phyloP scores from a whole-genome alignment of 2,888 invertebrate species.

The Drosophila peninsularis region DNA sequence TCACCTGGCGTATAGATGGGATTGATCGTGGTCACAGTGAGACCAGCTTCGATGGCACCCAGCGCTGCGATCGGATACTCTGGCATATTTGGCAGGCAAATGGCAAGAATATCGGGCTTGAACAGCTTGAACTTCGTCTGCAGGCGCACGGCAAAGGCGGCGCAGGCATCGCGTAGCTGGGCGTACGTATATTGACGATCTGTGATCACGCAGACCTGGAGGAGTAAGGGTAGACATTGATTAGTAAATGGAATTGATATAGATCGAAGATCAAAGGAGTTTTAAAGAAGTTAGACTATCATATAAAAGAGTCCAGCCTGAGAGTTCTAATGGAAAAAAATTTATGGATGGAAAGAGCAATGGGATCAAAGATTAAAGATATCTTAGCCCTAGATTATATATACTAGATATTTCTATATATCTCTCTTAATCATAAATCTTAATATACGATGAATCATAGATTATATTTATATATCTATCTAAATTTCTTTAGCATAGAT shows the following conservation, averaged over 20 bases:
- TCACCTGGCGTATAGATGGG: constrained; percentile 89
- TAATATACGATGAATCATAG: too few relatives aligned
- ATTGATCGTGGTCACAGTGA: constrained; percentile 90
- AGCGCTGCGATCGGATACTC: constrained; percentile 89
- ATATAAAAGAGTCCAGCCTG: neutral
- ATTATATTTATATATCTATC: too few relatives aligned
- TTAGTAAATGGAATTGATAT: neutral
- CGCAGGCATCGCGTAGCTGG: constrained; percentile 88
- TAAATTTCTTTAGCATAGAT: too few relatives aligned
- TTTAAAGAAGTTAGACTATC: too few relatives aligned
- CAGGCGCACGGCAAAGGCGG: constrained; percentile 88
- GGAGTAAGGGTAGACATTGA: neutral
- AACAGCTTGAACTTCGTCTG: constrained; percentile 88
- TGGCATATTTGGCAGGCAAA: constrained; percentile 91
- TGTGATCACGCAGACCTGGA: constrained; percentile 89
- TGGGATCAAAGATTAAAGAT: neutral
- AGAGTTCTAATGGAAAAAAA: neutral
- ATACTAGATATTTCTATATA: too few relatives aligned
- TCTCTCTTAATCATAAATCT: too few relatives aligned
- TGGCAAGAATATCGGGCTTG: constrained; percentile 88
- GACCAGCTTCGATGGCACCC: constrained; percentile 89
- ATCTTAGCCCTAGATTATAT: neutral
- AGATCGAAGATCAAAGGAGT: neutral
- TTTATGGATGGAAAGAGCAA: neutral
- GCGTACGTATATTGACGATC: constrained; percentile 90